Evolutionary conservation across 1,140 invertebrate genomes (phyloP), one percentile per base, ranked within the genome.

Genomic region (Oppia nitens): DNA sequence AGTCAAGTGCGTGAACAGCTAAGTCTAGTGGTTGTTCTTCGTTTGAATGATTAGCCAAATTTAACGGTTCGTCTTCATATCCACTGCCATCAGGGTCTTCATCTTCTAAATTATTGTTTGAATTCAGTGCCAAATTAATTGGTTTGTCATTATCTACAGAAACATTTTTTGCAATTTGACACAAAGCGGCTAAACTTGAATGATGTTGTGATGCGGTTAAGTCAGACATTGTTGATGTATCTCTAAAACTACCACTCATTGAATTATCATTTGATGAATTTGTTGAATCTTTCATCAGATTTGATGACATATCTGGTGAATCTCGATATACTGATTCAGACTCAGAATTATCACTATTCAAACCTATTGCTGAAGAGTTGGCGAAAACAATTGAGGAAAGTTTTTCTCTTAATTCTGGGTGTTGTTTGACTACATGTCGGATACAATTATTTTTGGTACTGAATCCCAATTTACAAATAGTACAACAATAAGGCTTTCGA

Each of bases 1-100:
- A 77, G 72, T 92, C 88, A n/a, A 92, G 70, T 2, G 85, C 85
- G 70, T 86, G 82, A 72, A 83, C 83, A 28, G 79, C 80, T 2
- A 87, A 72, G 73, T 89, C 85, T 55, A 89, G 73, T 0, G 84
- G 83, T 11, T 76, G 74, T 54, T 83, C 69, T 60, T 71, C 55
- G 14, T 32, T 1, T 6, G 32, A 55, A 21, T 20, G 20, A 21
- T 40, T 48, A 1, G 55, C 55, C 12, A 57, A 26, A 48, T 57
- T 27, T 9, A 57, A n/a, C 12, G 55, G 57, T 29, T 59, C 48
- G 25, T 29, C 47, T 3, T 17, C 20, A 25, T 49, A 57, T 9
- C 48, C 55, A 57, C 26, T 25, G 17, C 21, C 47, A 26, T 57
- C 48, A 32, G 17, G 20, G 24, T 57, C 55, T 57, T 57, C 55